Percentiles rank a stretch among this genome's conserved stretches.
These are phyloP conservation scores for Campoletis sonorensis DNA, from an alignment of 1,140 invertebrate genomes.

Conservation along the genomic window DNA sequence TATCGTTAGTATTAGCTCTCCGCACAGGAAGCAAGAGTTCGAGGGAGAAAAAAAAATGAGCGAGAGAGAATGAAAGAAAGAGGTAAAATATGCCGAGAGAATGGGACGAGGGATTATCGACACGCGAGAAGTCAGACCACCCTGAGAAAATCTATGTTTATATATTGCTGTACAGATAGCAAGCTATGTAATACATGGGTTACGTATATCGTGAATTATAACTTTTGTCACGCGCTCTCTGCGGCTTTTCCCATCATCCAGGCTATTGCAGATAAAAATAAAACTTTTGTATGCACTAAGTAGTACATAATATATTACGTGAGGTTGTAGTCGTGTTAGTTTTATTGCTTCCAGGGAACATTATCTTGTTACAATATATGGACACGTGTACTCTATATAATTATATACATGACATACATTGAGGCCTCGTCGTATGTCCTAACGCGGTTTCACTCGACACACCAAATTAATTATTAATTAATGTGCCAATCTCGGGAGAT, in stretches of 20 bases:
- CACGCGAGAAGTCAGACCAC: conserved; percentile 33
- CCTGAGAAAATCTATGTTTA: conserved; percentile 17
- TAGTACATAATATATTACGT: conserved; percentile 24
- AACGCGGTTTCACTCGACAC: neutral
- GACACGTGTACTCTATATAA: neutral
- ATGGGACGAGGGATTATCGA: conserved; percentile 43
- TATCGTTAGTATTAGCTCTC: conserved; percentile 41
- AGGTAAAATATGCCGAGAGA: conserved; percentile 28
- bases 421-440: neutral
- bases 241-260: conserved; percentile 31
- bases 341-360: neutral
- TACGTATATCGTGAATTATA: conserved; percentile 30
- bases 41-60: neutral
- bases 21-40: neutral
- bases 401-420: neutral
- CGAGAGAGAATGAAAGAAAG: conserved; percentile 16
- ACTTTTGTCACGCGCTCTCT: conserved; percentile 39
- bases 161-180: conserved; percentile 4
- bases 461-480: conserved; percentile 19
- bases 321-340: neutral
- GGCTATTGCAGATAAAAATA: conserved; percentile 34
- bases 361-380: neutral
- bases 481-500: conserved; percentile 14
- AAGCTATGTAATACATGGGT: neutral
- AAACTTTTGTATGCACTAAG: conserved; percentile 8